Conservation (phyloP, 2,888 invertebrate species). For the Philhelius pedissequus region DNA sequence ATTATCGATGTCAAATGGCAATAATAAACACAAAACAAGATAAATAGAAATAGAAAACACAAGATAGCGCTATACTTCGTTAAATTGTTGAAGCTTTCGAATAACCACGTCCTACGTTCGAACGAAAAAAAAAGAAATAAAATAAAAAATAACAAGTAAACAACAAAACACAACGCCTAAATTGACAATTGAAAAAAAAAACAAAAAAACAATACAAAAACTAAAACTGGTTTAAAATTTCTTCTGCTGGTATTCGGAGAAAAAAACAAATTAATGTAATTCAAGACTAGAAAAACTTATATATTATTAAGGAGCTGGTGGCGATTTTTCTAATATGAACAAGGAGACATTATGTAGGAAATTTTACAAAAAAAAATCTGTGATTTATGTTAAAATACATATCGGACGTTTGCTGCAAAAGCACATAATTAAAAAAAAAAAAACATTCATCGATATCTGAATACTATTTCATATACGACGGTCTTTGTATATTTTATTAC, state of each 20-base stretch:
- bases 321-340: background rate
- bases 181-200: background rate
- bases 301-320: background rate
- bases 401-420: no score
- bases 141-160: constrained; percentile 6
- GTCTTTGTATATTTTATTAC: no score
- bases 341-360: no score
- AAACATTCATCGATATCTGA: no score
- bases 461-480: no score
- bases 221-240: constrained; percentile 12
- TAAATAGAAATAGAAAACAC: constrained; percentile 20
- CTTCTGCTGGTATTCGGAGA: background rate
- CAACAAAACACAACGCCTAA: constrained; percentile 1
- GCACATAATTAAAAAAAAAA: no score
- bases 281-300: background rate
- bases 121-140: constrained; percentile 9
- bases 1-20: constrained; percentile 3
- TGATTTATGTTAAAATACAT: no score
- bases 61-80: constrained; percentile 12
- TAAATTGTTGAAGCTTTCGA: constrained; percentile 8
- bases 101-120: background rate
- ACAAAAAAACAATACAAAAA: background rate
- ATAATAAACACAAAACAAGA: background rate
- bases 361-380: no score
- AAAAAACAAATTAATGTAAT: background rate